phyloP scores from a whole-genome alignment of 2,113 vertebrate genomes.

The Gobiocypris rarus region DNA sequence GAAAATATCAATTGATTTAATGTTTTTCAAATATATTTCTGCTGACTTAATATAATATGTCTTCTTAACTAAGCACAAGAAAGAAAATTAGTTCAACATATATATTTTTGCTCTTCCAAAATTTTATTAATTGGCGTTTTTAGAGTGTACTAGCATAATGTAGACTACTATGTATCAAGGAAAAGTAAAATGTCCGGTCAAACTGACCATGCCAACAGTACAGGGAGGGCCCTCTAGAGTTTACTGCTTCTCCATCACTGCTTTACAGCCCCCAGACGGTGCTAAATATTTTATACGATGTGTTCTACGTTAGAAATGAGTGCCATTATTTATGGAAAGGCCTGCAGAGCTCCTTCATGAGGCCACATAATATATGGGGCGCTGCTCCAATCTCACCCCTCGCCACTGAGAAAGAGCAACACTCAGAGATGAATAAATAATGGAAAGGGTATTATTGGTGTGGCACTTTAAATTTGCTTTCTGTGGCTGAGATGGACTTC shows the following conservation, averaged over 20 bases:
- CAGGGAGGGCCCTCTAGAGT: slow-evolving; percentile 30
- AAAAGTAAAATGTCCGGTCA: not conserved
- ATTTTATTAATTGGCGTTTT: no score
- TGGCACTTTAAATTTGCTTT: slow-evolving; percentile 61
- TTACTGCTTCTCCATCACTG: slow-evolving; percentile 42
- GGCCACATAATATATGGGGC: slow-evolving; percentile 62
- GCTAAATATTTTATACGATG: slow-evolving; percentile 74
- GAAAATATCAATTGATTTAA: no score
- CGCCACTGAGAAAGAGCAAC: slow-evolving; percentile 18
- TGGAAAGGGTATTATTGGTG: slow-evolving; percentile 57
- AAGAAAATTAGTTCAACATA: no score
- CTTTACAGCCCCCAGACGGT: slow-evolving; percentile 59
- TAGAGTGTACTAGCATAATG: not conserved
- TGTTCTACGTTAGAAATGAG: slow-evolving; percentile 47
- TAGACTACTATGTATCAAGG: not conserved
- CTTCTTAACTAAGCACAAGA: no score
- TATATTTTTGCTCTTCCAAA: no score
- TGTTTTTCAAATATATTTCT: no score
- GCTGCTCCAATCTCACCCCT: slow-evolving; percentile 39
- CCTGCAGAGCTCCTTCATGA: slow-evolving; percentile 54
- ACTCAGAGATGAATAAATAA: slow-evolving; percentile 53
- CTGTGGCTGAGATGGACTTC: slow-evolving; percentile 53
- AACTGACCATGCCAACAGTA: slow-evolving; percentile 46
- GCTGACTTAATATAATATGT: no score
- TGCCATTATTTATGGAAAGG: slow-evolving; percentile 68